phyloP scores from a whole-genome alignment of 2,888 invertebrate species.

The Drosophila planitibia region DNA sequence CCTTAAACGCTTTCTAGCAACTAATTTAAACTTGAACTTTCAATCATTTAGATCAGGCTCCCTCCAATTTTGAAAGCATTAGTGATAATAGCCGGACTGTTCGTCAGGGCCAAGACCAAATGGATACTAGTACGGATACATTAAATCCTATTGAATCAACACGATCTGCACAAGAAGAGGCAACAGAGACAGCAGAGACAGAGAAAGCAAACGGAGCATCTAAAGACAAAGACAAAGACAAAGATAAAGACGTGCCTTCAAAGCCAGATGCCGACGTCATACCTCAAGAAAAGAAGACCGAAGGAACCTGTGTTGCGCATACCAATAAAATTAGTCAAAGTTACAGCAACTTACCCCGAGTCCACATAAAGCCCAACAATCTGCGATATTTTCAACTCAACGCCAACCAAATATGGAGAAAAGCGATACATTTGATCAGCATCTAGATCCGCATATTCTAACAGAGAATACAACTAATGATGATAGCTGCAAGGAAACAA shows the following conservation, averaged over 20 bases:
- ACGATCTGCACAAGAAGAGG: conserved; percentile 13
- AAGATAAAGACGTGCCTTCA: conserved; percentile 42
- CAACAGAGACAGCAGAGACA: not conserved
- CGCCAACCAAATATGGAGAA: conserved; percentile 23
- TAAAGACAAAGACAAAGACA: conserved; percentile 29
- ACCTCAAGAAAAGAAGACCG: conserved; percentile 50
- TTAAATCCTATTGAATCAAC: conserved; percentile 83
- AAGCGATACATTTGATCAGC: conserved; percentile 31
- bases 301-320: conserved; percentile 33
- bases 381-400: conserved; percentile 48
- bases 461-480: conserved; percentile 12
- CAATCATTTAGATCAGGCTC: conserved; percentile 36
- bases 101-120: conserved; percentile 46
- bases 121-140: conserved; percentile 87
- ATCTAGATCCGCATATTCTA: conserved; percentile 31
- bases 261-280: conserved; percentile 35
- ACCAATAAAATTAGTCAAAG: conserved; percentile 63
- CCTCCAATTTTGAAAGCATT: conserved; percentile 35
- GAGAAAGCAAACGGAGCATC: conserved; percentile 11
- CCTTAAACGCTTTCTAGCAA: not conserved
- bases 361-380: conserved; percentile 71
- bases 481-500: conserved; percentile 30
- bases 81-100: conserved; percentile 51
- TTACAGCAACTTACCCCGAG: conserved; percentile 83
- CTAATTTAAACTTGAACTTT: conserved; percentile 1